Conservation (phyloP, 2,888 invertebrate species). For the Meloe dianella region DNA sequence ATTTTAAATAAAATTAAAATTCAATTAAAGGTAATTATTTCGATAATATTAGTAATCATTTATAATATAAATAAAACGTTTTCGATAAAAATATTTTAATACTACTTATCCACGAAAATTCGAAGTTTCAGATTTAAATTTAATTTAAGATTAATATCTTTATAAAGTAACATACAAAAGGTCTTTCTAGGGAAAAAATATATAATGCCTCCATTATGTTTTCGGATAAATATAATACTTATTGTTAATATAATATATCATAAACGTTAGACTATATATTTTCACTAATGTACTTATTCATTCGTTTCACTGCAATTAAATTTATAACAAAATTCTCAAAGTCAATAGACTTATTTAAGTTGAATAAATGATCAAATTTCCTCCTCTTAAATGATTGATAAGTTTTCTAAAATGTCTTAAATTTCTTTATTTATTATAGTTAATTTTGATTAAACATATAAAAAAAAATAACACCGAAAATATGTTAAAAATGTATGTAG, state of each 20-base stretch:
- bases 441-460: not conserved
- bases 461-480: not conserved
- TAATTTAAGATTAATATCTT: constrained; percentile 16
- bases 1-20: constrained; percentile 12
- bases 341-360: not conserved
- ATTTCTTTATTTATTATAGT: not conserved
- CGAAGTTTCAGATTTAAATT: not conserved
- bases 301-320: not conserved
- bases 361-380: constrained; percentile 6
- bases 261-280: constrained; percentile 14
- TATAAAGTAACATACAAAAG: constrained; percentile 16
- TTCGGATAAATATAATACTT: constrained; percentile 20
- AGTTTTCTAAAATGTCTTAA: not conserved
- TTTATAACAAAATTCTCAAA: not conserved
- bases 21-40: not conserved
- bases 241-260: constrained; percentile 11
- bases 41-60: not conserved
- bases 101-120: not conserved
- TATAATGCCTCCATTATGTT: constrained; percentile 24
- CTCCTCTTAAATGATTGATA: constrained; percentile 4
- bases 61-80: not conserved
- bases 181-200: constrained; percentile 11
- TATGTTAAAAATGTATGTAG: not conserved
- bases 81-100: too few relatives aligned
- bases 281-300: not conserved